Conservation (phyloP, 1,140 invertebrate species). For the Zelostemma sp. region DNA sequence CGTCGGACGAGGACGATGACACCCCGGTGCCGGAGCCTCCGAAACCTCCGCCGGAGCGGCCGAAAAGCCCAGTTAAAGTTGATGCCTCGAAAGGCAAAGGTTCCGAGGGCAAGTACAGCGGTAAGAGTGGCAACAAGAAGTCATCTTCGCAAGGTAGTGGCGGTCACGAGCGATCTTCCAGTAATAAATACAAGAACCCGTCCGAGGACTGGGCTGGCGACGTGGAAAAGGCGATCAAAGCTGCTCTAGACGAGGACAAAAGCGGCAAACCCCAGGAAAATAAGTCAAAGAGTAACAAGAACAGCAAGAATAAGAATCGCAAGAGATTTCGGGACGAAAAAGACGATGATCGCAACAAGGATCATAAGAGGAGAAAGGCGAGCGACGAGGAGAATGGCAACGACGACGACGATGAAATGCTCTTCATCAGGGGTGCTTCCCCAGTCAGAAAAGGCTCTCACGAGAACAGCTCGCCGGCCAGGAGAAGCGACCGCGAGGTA, state of each 20-base stretch:
- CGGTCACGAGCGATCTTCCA: conserved; percentile 51
- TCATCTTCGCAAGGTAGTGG: conserved; percentile 28
- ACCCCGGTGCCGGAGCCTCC: conserved; percentile 38
- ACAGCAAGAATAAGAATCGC: conserved; percentile 59
- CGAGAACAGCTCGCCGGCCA: conserved; percentile 57
- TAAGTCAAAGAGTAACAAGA: conserved; percentile 68
- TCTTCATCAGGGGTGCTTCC: conserved; percentile 82
- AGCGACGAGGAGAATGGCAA: conserved; percentile 72
- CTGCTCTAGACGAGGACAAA: conserved; percentile 72
- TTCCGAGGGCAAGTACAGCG: conserved; percentile 57
- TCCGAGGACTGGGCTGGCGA: conserved; percentile 82
- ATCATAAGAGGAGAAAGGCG: conserved; percentile 63
- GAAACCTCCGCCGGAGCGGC: conserved; percentile 39
- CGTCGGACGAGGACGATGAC: conserved; percentile 73
- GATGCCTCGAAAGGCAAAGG: conserved; percentile 53
- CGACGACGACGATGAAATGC: conserved; percentile 83
- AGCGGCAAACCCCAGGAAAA: conserved; percentile 67
- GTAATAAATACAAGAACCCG: conserved; percentile 61
- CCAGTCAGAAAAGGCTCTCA: conserved; percentile 61
- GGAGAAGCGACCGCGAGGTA: conserved; percentile 61
- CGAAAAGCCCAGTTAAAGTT: conserved; percentile 16
- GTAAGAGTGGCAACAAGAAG: conserved; percentile 55
- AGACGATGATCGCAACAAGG: conserved; percentile 68
- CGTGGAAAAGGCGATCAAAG: conserved; percentile 81
- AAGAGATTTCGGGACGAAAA: conserved; percentile 67